Evolutionary conservation across 1,140 invertebrate genomes (phyloP).

Genomic region (Sitophilus oryzae): DNA sequence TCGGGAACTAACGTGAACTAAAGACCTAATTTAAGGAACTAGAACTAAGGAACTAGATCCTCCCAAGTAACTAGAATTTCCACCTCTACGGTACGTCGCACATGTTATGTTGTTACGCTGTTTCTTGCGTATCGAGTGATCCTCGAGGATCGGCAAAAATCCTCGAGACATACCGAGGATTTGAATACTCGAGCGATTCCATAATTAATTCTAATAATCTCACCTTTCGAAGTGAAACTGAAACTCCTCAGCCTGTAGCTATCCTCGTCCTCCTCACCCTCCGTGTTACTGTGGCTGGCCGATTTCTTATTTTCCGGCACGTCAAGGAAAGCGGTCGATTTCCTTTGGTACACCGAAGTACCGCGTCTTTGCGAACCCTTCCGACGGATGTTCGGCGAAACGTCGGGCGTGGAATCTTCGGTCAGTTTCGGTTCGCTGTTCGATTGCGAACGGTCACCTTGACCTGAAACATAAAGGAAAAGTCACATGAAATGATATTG

Average conservation of each 20-base stretch:
- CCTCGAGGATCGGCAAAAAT: no score
- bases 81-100: no score
- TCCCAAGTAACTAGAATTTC: no score
- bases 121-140: no score
- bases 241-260: slow-evolving; percentile 82
- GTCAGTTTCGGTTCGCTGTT: slow-evolving; percentile 42
- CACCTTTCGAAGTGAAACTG: slow-evolving; percentile 80
- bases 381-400: slow-evolving; percentile 51
- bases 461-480: slow-evolving; percentile 31
- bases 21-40: no score
- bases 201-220: no score
- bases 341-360: slow-evolving; percentile 54
- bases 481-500: neutral
- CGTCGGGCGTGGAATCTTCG: slow-evolving; percentile 44
- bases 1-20: no score
- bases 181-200: no score
- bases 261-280: slow-evolving; percentile 70
- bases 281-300: slow-evolving; percentile 36
- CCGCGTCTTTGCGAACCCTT: slow-evolving; percentile 47
- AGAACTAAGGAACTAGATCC: no score
- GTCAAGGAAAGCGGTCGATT: slow-evolving; percentile 72
- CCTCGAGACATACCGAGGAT: no score
- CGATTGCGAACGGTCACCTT: slow-evolving; percentile 50
- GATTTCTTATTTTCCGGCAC: slow-evolving; percentile 52
- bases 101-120: no score